These are phyloP conservation scores for Sardina pilchardus DNA, from an alignment of 2,113 vertebrate species.

Conservation along the genomic window DNA sequence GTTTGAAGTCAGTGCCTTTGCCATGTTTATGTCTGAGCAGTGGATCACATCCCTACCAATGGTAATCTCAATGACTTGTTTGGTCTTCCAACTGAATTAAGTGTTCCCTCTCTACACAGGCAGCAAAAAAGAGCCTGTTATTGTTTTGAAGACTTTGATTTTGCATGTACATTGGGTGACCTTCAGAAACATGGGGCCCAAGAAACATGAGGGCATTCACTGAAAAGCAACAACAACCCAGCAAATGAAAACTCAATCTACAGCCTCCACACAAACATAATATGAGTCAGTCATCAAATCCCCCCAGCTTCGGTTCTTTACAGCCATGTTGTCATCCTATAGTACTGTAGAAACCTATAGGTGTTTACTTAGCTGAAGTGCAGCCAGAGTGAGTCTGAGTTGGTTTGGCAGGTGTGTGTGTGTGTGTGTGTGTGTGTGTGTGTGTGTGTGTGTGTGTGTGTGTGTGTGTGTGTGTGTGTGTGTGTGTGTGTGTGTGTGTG, in stretches of 20 bases:
- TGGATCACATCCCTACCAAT: background rate
- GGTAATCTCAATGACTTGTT: constrained; percentile 26
- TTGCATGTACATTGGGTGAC: background rate
- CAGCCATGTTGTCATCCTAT: background rate
- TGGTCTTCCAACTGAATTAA: constrained; percentile 34
- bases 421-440: background rate
- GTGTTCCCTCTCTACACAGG: constrained; percentile 32
- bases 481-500: background rate
- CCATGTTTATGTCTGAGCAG: constrained; percentile 33
- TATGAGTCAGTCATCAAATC: background rate
- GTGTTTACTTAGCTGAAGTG: constrained; percentile 48
- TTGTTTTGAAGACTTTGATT: constrained; percentile 11
- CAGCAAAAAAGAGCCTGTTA: constrained; percentile 15
- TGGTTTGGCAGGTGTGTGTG: background rate
- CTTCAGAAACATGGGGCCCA: background rate
- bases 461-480: background rate
- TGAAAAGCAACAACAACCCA: background rate
- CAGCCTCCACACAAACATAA: background rate
- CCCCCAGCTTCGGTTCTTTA: background rate
- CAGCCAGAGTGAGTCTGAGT: constrained; percentile 41
- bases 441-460: too few relatives aligned
- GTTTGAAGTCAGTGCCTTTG: constrained; percentile 36
- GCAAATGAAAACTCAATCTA: background rate
- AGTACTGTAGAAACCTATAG: constrained; percentile 26
- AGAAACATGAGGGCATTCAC: background rate